These are phyloP conservation scores for Proteles cristata DNA, from an alignment of 2,113 vertebrate species.

Conservation along the genomic window DNA sequence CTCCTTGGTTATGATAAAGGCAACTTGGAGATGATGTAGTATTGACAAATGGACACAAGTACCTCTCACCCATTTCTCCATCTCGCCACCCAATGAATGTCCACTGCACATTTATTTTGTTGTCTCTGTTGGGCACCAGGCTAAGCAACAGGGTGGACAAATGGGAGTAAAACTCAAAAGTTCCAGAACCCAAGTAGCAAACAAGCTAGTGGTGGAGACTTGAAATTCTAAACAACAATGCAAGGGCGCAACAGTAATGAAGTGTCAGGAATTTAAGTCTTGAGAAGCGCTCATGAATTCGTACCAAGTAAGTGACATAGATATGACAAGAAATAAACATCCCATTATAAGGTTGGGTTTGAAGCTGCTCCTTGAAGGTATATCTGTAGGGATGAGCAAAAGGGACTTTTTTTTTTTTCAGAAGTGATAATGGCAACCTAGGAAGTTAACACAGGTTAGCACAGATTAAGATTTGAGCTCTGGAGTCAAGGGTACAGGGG, in stretches of 20 bases:
- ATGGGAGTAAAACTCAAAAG: background rate
- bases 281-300: background rate
- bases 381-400: background rate
- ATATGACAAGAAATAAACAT: background rate
- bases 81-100: background rate
- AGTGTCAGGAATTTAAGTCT: background rate
- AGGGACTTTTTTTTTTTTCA: background rate
- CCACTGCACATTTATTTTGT: background rate
- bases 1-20: background rate
- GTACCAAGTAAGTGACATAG: background rate
- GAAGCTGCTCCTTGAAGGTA: background rate
- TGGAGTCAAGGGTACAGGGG: background rate
- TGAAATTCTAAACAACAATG: background rate
- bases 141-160: background rate
- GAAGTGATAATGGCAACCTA: background rate
- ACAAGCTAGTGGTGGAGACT: background rate
- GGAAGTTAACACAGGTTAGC: background rate
- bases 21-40: background rate
- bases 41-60: background rate
- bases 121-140: background rate
- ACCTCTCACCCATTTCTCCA: background rate
- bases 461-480: background rate
- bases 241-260: background rate
- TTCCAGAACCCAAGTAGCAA: background rate
- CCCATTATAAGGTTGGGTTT: background rate